A percentile compares a stretch with the other conserved stretches of the same genome.
These are phyloP conservation scores for Catamblyrhynchus diadema DNA, from an alignment of 2,797 vertebrate genomes.

Conservation along the genomic window DNA sequence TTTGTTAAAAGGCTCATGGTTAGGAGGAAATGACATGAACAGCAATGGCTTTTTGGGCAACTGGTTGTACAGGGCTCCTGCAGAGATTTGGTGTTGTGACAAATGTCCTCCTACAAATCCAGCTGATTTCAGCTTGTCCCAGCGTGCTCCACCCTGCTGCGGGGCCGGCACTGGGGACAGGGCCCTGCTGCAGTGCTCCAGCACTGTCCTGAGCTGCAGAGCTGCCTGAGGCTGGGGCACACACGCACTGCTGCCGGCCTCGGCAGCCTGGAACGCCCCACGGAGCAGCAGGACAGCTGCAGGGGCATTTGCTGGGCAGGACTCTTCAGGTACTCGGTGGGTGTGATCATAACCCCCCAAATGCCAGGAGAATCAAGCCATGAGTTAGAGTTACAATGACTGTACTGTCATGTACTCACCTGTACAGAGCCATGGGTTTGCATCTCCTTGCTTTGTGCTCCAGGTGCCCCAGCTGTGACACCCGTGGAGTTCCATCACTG, in stretches of 20 bases:
- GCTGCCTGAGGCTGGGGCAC: background rate
- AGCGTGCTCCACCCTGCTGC: background rate
- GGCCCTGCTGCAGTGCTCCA: background rate
- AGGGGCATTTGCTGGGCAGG: background rate
- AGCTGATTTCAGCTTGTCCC: background rate
- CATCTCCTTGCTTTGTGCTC: background rate
- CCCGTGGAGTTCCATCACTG: background rate
- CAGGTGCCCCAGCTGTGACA: background rate
- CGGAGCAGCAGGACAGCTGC: background rate
- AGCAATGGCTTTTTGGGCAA: constrained; percentile 12
- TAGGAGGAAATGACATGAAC: constrained; percentile 34
- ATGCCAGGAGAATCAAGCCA: background rate
- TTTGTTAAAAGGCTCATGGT: background rate
- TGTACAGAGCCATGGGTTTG: background rate
- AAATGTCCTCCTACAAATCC: background rate
- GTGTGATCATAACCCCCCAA: background rate
- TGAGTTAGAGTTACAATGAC: background rate
- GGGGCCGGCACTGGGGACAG: background rate
- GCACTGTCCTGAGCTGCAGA: background rate
- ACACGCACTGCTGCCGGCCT: background rate
- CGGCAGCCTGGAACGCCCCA: background rate
- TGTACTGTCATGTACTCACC: background rate
- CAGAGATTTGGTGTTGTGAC: background rate
- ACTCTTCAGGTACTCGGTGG: background rate
- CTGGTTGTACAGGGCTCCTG: background rate